Conservation (phyloP, 2,888 invertebrate genomes). For the Eilema sororculum region DNA sequence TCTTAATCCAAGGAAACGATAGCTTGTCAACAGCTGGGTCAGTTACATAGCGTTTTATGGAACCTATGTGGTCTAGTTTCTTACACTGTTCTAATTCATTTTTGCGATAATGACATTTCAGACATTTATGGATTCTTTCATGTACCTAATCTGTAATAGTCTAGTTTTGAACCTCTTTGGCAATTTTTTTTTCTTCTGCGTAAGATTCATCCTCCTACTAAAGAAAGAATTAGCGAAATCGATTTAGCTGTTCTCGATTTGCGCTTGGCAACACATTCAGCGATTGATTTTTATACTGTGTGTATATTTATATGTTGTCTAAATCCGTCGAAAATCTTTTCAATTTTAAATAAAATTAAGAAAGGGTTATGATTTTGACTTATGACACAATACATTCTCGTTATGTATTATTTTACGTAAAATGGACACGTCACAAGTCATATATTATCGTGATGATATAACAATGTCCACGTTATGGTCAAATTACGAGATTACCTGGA, state of each 20-base stretch:
- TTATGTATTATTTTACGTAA: conserved; percentile 4
- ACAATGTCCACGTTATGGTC: conserved; percentile 5
- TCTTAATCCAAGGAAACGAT: neutral
- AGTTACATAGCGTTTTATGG: neutral
- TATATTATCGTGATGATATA: conserved; percentile 6
- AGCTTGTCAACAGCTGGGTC: neutral
- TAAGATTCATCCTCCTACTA: too few species aligned
- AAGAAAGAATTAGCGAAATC: too few species aligned
- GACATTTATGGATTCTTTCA: neutral
- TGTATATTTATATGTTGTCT: neutral
- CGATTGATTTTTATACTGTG: too few species aligned
- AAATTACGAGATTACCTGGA: conserved; percentile 3
- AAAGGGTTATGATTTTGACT: too few species aligned
- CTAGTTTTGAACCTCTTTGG: neutral
- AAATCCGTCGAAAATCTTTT: neutral
- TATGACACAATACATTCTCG: too few species aligned
- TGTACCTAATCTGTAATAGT: neutral
- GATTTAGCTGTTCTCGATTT: too few species aligned
- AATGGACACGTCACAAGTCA: neutral
- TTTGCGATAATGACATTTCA: neutral
- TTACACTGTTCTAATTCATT: neutral
- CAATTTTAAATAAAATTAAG: neutral
- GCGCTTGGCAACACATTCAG: too few species aligned
- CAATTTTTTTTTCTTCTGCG: too few species aligned
- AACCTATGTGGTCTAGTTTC: neutral